Conservation (phyloP, 2,888 invertebrate species). For the Xestia sexstrigata region DNA sequence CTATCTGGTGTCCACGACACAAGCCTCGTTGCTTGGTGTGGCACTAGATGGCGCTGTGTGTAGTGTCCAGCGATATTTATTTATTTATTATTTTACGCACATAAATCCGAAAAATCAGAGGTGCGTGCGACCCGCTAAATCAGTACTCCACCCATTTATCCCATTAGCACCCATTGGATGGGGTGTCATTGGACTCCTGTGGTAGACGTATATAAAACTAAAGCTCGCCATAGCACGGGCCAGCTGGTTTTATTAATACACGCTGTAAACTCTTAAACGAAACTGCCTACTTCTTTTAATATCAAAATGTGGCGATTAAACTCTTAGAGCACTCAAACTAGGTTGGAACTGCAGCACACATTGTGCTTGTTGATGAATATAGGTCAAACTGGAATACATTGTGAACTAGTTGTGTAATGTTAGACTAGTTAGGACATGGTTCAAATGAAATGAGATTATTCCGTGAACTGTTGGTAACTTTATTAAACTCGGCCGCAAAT, state of each 20-base stretch:
- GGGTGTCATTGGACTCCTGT: too few relatives aligned
- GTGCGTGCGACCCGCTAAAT: too few relatives aligned
- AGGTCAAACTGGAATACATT: conserved; percentile 58
- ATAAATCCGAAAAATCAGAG: too few relatives aligned
- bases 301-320: conserved; percentile 59
- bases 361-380: conserved; percentile 57
- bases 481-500: conserved; percentile 47
- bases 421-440: conserved; percentile 43
- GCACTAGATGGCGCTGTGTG: too few relatives aligned
- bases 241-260: neutral
- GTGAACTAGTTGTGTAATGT: conserved; percentile 41
- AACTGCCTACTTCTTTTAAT: conserved; percentile 47
- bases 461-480: conserved; percentile 42
- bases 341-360: conserved; percentile 56
- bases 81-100: too few relatives aligned
- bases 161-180: too few relatives aligned
- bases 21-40: too few relatives aligned
- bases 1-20: too few relatives aligned
- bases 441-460: conserved; percentile 60
- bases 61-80: too few relatives aligned
- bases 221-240: too few relatives aligned
- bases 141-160: too few relatives aligned
- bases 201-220: too few relatives aligned
- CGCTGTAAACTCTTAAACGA: conserved; percentile 23
- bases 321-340: conserved; percentile 59